These are phyloP conservation scores for Mizuhopecten yessoensis DNA, from an alignment of 1,140 invertebrate genomes.

Conservation along the genomic window DNA sequence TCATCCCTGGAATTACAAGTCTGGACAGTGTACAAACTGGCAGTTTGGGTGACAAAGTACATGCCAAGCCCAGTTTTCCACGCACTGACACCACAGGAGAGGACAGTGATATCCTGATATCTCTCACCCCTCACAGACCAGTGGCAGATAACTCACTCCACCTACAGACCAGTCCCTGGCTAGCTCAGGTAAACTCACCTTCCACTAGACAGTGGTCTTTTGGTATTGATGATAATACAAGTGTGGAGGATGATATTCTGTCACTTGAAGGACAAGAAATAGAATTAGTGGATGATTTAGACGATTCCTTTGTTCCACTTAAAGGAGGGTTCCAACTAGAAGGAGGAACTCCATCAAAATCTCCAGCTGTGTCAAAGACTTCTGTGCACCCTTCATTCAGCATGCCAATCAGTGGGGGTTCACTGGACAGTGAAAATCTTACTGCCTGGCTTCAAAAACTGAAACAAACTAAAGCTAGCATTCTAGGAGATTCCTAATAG, in stretches of 20 bases:
- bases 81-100: background rate
- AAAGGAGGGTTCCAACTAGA: slow-evolving; percentile 49
- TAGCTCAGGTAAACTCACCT: background rate
- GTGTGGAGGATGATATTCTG: background rate
- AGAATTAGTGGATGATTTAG: slow-evolving; percentile 53
- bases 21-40: slow-evolving; percentile 38
- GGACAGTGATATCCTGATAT: slow-evolving; percentile 1
- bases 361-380: background rate
- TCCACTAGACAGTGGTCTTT: background rate
- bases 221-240: background rate
- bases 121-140: background rate
- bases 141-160: background rate
- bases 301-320: slow-evolving; percentile 54
- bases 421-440: slow-evolving; percentile 26
- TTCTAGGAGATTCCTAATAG: background rate
- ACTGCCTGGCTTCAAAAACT: background rate
- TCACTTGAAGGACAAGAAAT: background rate
- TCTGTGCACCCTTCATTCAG: background rate
- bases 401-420: background rate
- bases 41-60: slow-evolving; percentile 29
- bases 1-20: background rate
- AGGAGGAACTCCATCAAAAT: slow-evolving; percentile 48
- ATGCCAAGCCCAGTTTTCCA: slow-evolving; percentile 2
- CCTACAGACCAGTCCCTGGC: slow-evolving; percentile 2
- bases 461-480: background rate